A percentile compares a stretch with the other conserved stretches of the same genome.
Evolutionary conservation across 2,113 vertebrate genomes (phyloP).

Genomic region (Australoheros scitulus): DNA sequence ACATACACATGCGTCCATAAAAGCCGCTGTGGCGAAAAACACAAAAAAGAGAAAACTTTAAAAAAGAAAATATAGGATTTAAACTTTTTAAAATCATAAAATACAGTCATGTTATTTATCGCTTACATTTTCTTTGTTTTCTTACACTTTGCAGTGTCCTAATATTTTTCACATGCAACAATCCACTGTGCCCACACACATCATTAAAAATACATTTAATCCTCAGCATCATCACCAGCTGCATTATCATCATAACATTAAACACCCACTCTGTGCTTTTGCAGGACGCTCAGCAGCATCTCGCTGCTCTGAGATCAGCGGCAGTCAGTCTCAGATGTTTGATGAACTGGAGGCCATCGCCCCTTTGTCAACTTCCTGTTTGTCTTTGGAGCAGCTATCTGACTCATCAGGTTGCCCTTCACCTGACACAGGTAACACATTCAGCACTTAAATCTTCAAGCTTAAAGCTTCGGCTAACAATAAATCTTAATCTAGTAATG

Average conservation of each 20-base stretch:
- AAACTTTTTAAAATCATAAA: not conserved
- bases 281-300: slow-evolving; percentile 49
- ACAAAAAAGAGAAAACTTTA: no score
- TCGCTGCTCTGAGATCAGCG: slow-evolving; percentile 60
- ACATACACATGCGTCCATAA: no score
- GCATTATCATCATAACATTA: not conserved
- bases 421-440: slow-evolving; percentile 61
- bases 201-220: slow-evolving; percentile 18
- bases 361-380: slow-evolving; percentile 56
- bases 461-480: not conserved
- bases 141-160: not conserved
- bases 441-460: not conserved
- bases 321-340: slow-evolving; percentile 62
- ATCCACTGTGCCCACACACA: not conserved
- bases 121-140: not conserved
- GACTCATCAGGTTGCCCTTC: slow-evolving; percentile 39
- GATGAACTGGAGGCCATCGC: slow-evolving; percentile 75
- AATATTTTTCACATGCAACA: slow-evolving; percentile 11
- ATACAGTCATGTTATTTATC: not conserved
- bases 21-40: no score
- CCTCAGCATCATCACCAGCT: not conserved
- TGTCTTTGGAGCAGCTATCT: slow-evolving; percentile 54
- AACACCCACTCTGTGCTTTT: slow-evolving; percentile 36
- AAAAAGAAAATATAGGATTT: not conserved
- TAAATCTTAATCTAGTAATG: not conserved